Evolutionary conservation across 2,888 invertebrate species (phyloP).

Genomic region (Synergus japonicus): DNA sequence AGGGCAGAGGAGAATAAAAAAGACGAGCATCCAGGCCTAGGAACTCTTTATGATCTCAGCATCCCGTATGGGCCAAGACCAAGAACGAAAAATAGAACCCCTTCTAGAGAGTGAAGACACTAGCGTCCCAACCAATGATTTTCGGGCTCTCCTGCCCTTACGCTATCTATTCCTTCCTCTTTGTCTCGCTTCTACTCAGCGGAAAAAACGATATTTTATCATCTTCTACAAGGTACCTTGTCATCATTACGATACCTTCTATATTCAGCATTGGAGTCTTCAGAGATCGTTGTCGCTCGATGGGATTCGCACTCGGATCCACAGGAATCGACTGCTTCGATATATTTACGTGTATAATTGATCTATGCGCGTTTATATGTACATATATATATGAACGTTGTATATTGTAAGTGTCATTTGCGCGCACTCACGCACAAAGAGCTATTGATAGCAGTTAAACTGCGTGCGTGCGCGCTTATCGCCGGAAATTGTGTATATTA

Average conservation of each 20-base stretch:
- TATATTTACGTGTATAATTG: slow-evolving; percentile 41
- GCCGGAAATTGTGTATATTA: slow-evolving; percentile 62
- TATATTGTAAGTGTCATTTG: slow-evolving; percentile 53
- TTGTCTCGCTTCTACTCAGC: slow-evolving; percentile 3
- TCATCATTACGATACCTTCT: background rate
- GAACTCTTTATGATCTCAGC: slow-evolving; percentile 41
- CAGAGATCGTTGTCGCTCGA: slow-evolving; percentile 33
- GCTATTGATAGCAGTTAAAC: slow-evolving; percentile 36
- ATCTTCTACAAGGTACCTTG: background rate
- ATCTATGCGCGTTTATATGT: slow-evolving; percentile 49
- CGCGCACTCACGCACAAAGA: slow-evolving; percentile 46
- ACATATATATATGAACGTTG: slow-evolving; percentile 57
- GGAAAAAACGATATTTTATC: background rate
- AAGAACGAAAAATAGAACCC: slow-evolving; percentile 23
- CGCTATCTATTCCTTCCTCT: slow-evolving; percentile 32
- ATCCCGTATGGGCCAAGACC: slow-evolving; percentile 35
- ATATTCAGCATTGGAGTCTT: slow-evolving; percentile 20
- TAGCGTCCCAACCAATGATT: slow-evolving; percentile 29
- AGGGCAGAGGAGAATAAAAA: slow-evolving; percentile 4
- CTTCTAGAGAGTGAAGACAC: slow-evolving; percentile 11
- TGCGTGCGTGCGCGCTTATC: slow-evolving; percentile 49
- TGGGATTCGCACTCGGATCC: slow-evolving; percentile 16
- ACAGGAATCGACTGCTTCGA: slow-evolving; percentile 40
- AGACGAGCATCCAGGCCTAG: slow-evolving; percentile 36
- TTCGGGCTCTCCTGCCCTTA: slow-evolving; percentile 2